Evolutionary conservation across 1,140 invertebrate species (phyloP), one percentile per base, ranked within the genome.

Genomic region (Habropoda laboriosa): DNA sequence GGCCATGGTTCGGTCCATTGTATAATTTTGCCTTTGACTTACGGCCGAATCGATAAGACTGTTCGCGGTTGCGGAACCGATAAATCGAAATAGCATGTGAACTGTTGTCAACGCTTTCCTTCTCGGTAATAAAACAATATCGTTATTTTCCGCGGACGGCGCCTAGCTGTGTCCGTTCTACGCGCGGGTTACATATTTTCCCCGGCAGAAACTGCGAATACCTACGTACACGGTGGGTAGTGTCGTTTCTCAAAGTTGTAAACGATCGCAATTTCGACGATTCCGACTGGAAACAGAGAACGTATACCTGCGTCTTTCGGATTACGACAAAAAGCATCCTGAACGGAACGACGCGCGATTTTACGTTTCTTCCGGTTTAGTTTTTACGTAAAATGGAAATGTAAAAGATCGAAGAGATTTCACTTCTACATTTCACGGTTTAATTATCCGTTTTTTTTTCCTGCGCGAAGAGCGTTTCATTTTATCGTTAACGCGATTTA

Each of bases 401-500:
- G 47, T 21, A 1, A n/a, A 32, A 45, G 16, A 24, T 21, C 0
- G 6, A 18, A 51, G 1, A 1, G n/a, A 55, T 7, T 30, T 21
- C 10, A 21, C 47, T 16, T 32, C 27, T 21, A 40, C 16, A 2
- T n/a, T n/a, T 12, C 3, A 8, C 5, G 27, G 35, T 3, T 42
- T 60, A 32, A 49, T 61, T 13, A 13, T 49, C 24, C 27, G 27
- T n/a, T 18, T 35, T 3, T n/a, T 6, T 35, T 3, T n/a, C 3
- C 32, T 51, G 13, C n/a, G 1, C n/a, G n/a, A 3, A 21, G 16
- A n/a, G 16, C n/a, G 47, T 13, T 30, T 67, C 38, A 24, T 55
- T 67, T 45, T 30, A 24, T 67, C 58, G 73, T 76, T 67, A 67
- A 76, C n/a, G 27, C 27, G 21, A 55, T 55, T 64, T 57, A 38